Conservation (phyloP, 2,797 vertebrate genomes). For the Sardinella longiceps region DNA sequence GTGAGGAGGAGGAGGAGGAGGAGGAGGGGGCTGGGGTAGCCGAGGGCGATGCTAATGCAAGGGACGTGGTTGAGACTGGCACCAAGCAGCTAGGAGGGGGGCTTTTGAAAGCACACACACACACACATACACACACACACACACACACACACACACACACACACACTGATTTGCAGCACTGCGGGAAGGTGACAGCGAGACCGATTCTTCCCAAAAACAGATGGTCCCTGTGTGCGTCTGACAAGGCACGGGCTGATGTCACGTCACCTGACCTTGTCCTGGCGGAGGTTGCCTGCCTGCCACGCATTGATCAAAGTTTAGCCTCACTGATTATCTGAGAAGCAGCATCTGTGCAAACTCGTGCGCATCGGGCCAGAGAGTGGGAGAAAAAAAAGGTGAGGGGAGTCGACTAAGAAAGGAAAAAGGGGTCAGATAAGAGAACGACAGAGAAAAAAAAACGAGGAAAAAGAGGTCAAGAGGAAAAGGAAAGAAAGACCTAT, state of each 20-base stretch:
- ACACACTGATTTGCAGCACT: background rate
- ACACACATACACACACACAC: background rate
- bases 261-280: slow-evolving; percentile 11
- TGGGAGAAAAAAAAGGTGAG: background rate
- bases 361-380: background rate
- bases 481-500: background rate
- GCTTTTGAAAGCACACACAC: background rate
- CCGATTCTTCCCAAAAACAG: slow-evolving; percentile 3
- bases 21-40: background rate
- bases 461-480: background rate
- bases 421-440: background rate
- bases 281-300: background rate
- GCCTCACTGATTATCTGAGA: background rate
- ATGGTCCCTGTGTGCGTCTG: slow-evolving; percentile 11
- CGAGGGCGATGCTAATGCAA: background rate
- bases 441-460: no score
- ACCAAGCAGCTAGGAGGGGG: background rate
- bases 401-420: background rate
- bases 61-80: background rate
- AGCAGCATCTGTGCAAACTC: background rate
- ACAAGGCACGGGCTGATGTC: background rate
- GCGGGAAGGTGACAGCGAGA: slow-evolving; percentile 19
- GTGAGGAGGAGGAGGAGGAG: background rate
- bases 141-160: background rate
- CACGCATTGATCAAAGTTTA: slow-evolving; percentile 20